Conservation (phyloP, 53 echinoderm and acorn worm genomes). For the Stichopus horrens region DNA sequence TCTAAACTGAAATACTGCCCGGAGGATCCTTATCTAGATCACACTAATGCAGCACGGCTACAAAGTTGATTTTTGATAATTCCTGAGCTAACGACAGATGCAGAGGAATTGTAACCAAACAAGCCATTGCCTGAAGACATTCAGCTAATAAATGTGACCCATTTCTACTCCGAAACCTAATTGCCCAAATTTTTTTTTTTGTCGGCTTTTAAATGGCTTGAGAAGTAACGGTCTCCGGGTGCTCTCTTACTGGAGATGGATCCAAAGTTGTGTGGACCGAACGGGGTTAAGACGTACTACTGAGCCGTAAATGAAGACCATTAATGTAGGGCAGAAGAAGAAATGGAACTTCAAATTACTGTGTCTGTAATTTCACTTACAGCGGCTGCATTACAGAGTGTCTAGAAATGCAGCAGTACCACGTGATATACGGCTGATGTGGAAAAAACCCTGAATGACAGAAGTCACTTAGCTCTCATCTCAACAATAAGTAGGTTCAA, state of each 20-base stretch:
- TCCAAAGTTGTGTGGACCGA: too few relatives aligned
- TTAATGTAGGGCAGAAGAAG: not conserved
- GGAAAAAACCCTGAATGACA: too few relatives aligned
- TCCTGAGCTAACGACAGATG: conserved; percentile 33
- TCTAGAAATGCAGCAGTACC: too few relatives aligned
- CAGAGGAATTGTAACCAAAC: conserved; percentile 27
- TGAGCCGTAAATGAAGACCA: not conserved
- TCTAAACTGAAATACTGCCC: not conserved
- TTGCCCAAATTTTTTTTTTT: not conserved
- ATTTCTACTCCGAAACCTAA: not conserved
- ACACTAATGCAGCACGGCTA: conserved; percentile 1
- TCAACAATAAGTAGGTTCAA: too few relatives aligned
- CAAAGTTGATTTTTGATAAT: conserved; percentile 30
- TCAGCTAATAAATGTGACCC: conserved; percentile 35
- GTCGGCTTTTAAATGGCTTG: not conserved
- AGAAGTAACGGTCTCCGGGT: not conserved
- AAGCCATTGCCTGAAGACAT: conserved; percentile 14
- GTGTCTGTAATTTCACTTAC: not conserved
- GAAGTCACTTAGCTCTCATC: too few relatives aligned
- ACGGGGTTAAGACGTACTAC: too few relatives aligned
- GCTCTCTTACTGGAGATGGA: not conserved
- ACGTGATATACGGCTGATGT: too few relatives aligned
- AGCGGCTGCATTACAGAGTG: too few relatives aligned
- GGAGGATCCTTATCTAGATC: conserved; percentile 25
- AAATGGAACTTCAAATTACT: not conserved